Percentiles rank a stretch among this genome's conserved stretches.
Evolutionary conservation across 2,113 vertebrate genomes (phyloP).

Genomic region (Clupea harengus): DNA sequence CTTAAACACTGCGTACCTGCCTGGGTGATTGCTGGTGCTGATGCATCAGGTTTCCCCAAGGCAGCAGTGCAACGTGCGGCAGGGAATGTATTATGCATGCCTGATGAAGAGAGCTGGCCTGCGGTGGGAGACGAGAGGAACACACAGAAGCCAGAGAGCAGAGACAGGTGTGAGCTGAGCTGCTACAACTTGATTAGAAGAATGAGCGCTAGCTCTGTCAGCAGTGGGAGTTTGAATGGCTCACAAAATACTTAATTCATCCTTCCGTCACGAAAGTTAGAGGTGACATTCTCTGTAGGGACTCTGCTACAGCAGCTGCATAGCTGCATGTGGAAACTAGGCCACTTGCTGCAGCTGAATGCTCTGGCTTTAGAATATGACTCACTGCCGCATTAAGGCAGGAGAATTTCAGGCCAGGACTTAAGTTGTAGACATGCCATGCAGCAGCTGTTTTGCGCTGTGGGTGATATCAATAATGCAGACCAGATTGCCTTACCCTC

Average conservation of each 20-base stretch:
- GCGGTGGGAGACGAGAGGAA: neutral
- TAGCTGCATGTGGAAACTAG: neutral
- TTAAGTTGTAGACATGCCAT: neutral
- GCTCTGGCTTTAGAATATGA: slow-evolving; percentile 4
- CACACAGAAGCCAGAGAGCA: neutral
- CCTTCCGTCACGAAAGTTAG: neutral
- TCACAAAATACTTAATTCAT: too few relatives aligned
- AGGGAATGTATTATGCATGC: slow-evolving; percentile 23
- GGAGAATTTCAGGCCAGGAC: neutral
- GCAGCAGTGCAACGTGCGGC: neutral
- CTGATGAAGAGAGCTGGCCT: neutral
- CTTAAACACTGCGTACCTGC: neutral
- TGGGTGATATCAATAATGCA: slow-evolving; percentile 21
- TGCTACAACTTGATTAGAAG: slow-evolving; percentile 17
- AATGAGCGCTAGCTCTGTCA: neutral
- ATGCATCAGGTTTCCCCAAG: neutral
- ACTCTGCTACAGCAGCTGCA: neutral
- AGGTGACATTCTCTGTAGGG: neutral
- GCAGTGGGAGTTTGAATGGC: neutral
- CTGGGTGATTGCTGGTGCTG: neutral
- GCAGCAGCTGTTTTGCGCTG: neutral
- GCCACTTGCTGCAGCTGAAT: slow-evolving; percentile 1
- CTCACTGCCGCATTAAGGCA: slow-evolving; percentile 1
- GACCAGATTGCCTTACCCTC: neutral
- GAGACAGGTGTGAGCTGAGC: slow-evolving; percentile 25